Evolutionary conservation across 2,888 invertebrate genomes (phyloP).

Genomic region (Strigamia maritima): DNA sequence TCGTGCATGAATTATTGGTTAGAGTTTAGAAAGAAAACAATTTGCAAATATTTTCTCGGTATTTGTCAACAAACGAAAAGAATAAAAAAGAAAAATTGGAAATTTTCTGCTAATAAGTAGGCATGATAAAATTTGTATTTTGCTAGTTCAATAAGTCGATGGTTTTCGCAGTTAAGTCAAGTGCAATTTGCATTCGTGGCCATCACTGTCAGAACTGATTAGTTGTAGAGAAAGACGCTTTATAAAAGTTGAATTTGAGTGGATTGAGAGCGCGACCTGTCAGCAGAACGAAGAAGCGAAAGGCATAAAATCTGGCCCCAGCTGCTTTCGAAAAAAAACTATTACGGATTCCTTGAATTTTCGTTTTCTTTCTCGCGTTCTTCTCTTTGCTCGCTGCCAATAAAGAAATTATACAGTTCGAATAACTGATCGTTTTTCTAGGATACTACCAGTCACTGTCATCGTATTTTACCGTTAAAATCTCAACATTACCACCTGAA

Average conservation of each 20-base stretch:
- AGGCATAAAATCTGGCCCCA: background rate
- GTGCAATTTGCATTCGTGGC: background rate
- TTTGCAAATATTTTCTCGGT: background rate
- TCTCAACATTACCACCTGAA: no score
- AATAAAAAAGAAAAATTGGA: background rate
- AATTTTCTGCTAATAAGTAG: background rate
- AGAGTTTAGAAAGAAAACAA: no score
- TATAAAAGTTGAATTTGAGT: constrained; percentile 13
- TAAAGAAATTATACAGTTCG: no score
- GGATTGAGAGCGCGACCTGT: background rate
- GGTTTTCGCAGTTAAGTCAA: background rate
- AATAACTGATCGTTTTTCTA: no score
- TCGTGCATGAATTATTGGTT: no score
- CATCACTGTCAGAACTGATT: background rate
- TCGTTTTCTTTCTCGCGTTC: background rate
- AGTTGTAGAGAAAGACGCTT: background rate
- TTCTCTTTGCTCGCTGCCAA: background rate
- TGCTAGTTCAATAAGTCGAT: background rate
- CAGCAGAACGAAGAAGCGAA: background rate
- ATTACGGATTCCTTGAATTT: background rate
- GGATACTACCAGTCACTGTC: no score
- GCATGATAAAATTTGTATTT: background rate
- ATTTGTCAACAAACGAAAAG: background rate
- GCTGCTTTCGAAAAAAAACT: background rate
- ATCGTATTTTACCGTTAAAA: no score